A percentile compares a stretch with the other conserved stretches of the same genome.
Conservation (phyloP, 2,113 vertebrate species). For the Oxyruncus cristatus region DNA sequence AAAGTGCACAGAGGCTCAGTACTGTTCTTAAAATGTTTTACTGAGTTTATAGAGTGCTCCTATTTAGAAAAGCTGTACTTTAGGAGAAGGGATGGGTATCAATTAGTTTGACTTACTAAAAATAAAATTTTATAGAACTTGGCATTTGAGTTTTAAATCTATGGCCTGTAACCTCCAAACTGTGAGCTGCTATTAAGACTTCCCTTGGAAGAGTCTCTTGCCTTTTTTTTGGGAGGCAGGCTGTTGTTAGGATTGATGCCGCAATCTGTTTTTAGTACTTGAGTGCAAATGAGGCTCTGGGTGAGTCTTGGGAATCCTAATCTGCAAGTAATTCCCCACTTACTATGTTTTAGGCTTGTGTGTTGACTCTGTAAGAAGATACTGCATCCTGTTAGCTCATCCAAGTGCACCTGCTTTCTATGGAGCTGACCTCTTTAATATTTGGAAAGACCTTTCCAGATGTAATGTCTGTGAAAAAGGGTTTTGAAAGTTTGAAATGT, state of each 20-base stretch:
- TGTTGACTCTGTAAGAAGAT: neutral
- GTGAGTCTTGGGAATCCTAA: neutral
- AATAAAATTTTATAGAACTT: neutral
- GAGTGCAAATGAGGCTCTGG: neutral
- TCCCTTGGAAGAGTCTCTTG: neutral
- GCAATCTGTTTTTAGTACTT: slow-evolving; percentile 1
- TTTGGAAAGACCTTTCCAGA: neutral
- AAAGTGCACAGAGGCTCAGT: neutral
- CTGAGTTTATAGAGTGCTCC: neutral
- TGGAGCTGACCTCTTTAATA: neutral
- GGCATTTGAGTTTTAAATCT: neutral
- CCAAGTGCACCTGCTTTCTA: neutral
- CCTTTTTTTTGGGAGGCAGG: neutral
- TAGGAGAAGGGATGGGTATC: neutral
- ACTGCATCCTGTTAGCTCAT: neutral
- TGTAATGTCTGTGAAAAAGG: neutral
- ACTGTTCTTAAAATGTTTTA: neutral
- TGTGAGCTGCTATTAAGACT: neutral
- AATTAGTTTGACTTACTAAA: neutral
- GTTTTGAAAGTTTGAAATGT: neutral
- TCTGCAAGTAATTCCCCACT: neutral
- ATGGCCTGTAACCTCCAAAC: neutral
- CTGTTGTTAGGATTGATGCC: neutral
- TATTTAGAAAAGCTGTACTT: neutral
- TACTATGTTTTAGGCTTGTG: neutral